Evolutionary conservation across 2,797 vertebrate genomes (phyloP).

Genomic region (Trematomus bernacchii): DNA sequence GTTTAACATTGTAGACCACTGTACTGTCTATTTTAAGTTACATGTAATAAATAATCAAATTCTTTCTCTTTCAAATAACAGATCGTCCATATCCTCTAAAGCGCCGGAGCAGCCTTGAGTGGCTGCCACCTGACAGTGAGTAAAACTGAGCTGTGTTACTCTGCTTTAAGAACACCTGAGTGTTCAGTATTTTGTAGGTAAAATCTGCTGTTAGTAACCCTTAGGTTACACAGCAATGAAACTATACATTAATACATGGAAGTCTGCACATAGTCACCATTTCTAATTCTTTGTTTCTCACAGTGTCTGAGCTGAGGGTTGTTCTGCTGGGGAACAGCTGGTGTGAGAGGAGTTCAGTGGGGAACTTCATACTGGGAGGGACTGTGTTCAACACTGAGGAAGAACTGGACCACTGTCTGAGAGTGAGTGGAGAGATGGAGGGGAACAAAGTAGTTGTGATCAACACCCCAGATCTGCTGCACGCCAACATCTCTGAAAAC

Average conservation of each 20-base stretch:
- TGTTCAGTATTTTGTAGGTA: too few species aligned
- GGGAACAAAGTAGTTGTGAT: constrained; percentile 2
- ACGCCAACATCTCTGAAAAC: not conserved
- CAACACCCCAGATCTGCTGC: constrained; percentile 47
- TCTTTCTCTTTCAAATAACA: not conserved
- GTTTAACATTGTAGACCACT: too few species aligned
- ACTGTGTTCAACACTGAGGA: not conserved
- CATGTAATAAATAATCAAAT: too few species aligned
- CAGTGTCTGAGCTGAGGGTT: constrained; percentile 49
- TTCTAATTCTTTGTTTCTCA: not conserved
- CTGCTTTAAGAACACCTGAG: not conserved
- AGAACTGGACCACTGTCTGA: not conserved
- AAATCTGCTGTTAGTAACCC: not conserved
- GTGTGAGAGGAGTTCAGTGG: constrained; percentile 25
- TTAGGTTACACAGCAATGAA: not conserved
- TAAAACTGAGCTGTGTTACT: not conserved
- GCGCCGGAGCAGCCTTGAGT: not conserved
- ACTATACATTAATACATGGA: too few species aligned
- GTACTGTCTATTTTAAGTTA: too few species aligned
- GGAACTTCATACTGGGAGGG: constrained; percentile 33
- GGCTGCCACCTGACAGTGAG: not conserved
- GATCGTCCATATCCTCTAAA: not conserved
- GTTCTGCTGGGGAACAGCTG: constrained; percentile 44
- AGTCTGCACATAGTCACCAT: not conserved
- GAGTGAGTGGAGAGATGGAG: not conserved